Conservation (phyloP, 1,140 invertebrate species). For the Bradysia coprophila region DNA sequence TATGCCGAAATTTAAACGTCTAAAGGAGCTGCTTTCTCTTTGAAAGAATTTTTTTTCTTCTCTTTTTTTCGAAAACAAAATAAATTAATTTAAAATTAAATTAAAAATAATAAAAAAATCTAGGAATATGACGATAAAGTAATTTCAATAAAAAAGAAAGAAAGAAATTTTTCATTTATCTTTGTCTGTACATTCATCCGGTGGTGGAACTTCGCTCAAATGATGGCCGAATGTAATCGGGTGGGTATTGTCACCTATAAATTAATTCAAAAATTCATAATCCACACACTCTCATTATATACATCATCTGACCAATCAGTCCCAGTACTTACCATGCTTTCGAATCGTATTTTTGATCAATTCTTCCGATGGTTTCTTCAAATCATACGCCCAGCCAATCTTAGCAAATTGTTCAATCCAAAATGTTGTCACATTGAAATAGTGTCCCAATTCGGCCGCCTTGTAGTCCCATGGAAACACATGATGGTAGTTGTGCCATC, state of each 20-base stretch:
- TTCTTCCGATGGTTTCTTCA: slow-evolving; percentile 38
- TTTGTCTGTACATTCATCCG: background rate
- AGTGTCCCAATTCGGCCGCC: slow-evolving; percentile 39
- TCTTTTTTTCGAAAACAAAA: too few species aligned
- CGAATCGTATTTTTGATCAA: slow-evolving; percentile 28
- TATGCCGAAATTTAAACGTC: too few species aligned
- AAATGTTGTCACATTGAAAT: slow-evolving; percentile 23
- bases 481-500: slow-evolving; percentile 88
- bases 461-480: slow-evolving; percentile 66
- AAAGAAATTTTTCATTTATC: slow-evolving; percentile 9
- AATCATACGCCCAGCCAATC: slow-evolving; percentile 55
- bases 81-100: too few species aligned
- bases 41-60: too few species aligned
- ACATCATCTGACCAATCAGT: too few species aligned
- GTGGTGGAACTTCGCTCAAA: slow-evolving; percentile 1
- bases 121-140: too few species aligned
- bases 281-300: too few species aligned
- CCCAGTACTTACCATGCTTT: slow-evolving; percentile 27
- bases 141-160: too few species aligned
- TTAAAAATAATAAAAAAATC: too few species aligned
- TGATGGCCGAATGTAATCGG: slow-evolving; percentile 9
- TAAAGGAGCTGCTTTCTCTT: too few species aligned
- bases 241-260: slow-evolving; percentile 37
- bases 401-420: slow-evolving; percentile 61
- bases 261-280: background rate